Conservation (phyloP, 1,140 invertebrate genomes). For the Mya arenaria region DNA sequence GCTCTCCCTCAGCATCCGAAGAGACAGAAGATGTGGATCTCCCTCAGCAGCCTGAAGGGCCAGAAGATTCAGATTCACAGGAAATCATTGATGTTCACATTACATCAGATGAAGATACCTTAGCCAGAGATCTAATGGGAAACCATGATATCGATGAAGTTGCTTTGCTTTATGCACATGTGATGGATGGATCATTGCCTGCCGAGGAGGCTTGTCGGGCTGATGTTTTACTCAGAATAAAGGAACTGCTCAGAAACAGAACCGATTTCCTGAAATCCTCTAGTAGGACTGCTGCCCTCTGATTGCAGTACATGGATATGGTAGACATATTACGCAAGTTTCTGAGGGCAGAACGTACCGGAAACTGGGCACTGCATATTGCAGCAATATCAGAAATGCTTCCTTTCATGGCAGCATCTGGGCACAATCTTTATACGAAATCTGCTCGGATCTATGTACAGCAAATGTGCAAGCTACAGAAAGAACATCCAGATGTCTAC, state of each 20-base stretch:
- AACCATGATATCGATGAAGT: too few relatives aligned
- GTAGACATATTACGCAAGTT: conserved; percentile 64
- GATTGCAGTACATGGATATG: conserved; percentile 68
- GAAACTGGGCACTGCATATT: conserved; percentile 61
- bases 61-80: too few relatives aligned
- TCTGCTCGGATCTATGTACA: conserved; percentile 37
- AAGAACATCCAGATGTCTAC: conserved; percentile 27
- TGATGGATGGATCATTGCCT: neutral
- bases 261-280: neutral
- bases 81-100: too few relatives aligned
- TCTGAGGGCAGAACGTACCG: conserved; percentile 67
- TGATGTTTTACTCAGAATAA: neutral
- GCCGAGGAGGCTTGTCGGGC: neutral
- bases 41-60: too few relatives aligned
- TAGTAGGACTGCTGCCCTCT: conserved; percentile 45
- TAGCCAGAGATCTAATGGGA: too few relatives aligned
- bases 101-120: too few relatives aligned
- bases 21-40: too few relatives aligned
- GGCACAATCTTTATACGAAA: conserved; percentile 50
- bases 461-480: conserved; percentile 20
- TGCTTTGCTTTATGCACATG: neutral
- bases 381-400: conserved; percentile 74
- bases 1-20: too few relatives aligned
- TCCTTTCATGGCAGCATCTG: conserved; percentile 78
- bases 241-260: neutral